A percentile compares a stretch with the other conserved stretches of the same genome.
Conservation (phyloP, 2,113 vertebrate species). For the Myotis lucifugus region DNA sequence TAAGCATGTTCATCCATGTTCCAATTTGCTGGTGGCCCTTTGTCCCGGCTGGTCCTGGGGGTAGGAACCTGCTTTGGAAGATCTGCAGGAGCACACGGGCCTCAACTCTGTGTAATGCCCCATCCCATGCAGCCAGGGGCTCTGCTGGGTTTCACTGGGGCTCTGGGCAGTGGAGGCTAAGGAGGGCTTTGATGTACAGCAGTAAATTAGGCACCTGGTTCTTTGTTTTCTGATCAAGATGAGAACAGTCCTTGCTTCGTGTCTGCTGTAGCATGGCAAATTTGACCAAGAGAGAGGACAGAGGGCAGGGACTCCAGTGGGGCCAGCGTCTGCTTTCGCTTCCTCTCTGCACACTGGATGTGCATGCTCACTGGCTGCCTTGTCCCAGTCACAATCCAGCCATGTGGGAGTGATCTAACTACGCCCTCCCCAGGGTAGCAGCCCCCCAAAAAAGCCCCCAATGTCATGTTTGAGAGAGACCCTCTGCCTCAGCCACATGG, state of each 20-base stretch:
- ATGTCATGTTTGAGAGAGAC: neutral
- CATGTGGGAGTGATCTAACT: neutral
- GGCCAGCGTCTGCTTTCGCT: neutral
- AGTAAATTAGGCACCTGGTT: neutral
- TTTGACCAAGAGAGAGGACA: neutral
- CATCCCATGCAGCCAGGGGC: too few relatives aligned
- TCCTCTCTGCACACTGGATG: neutral
- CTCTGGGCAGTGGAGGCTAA: neutral
- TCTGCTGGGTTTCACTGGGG: neutral
- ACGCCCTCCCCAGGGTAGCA: neutral
- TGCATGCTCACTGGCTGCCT: rapidly evolving
- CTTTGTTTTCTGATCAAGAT: neutral
- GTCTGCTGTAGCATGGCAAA: neutral
- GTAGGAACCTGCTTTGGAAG: neutral
- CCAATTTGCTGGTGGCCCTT: neutral
- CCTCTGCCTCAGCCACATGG: neutral
- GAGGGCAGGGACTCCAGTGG: too few relatives aligned
- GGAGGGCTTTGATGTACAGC: neutral
- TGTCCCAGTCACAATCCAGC: neutral
- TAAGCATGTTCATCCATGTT: neutral
- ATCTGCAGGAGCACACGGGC: rapidly evolving
- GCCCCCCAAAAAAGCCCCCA: neutral
- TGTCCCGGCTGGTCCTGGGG: neutral
- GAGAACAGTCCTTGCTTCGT: neutral
- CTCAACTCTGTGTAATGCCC: rapidly evolving